These are phyloP conservation scores for Eidolon helvum DNA, from an alignment of 2,113 vertebrate genomes.

Conservation along the genomic window DNA sequence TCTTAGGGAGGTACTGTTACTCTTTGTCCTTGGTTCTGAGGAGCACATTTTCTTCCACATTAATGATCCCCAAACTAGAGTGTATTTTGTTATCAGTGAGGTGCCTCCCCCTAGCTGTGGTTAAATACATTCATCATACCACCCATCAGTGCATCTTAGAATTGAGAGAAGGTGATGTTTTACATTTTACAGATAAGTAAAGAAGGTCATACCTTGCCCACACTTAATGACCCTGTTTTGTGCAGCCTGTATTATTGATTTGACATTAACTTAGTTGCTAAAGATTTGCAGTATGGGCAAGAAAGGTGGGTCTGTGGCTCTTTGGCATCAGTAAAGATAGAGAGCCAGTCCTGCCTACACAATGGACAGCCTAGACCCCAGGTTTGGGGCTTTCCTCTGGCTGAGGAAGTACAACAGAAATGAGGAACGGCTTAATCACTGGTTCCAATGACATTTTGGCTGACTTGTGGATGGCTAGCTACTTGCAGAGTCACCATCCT, in stretches of 20 bases:
- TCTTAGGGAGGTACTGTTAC: neutral
- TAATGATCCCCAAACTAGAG: neutral
- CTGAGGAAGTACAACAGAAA: slow-evolving; percentile 58
- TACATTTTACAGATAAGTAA: neutral
- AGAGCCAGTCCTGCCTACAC: neutral
- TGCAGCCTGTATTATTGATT: neutral
- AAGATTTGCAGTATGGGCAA: neutral
- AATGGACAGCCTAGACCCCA: neutral
- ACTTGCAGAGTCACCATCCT: neutral
- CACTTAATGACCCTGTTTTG: neutral
- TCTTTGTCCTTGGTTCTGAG: neutral
- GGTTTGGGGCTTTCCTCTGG: slow-evolving; percentile 47
- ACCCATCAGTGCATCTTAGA: neutral
- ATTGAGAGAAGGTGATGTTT: neutral
- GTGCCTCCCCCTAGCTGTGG: neutral
- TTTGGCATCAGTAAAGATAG: slow-evolving; percentile 15
- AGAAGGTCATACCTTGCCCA: neutral
- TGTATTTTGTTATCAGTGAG: neutral
- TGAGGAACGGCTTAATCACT: slow-evolving; percentile 48
- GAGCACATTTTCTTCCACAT: neutral
- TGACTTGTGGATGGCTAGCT: neutral
- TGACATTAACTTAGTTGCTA: neutral
- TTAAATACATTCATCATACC: neutral
- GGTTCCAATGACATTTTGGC: slow-evolving; percentile 5
- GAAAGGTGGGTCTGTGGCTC: neutral